A percentile compares a stretch with the other conserved stretches of the same genome.
Conservation (phyloP, 2,113 vertebrate species). For the Nyctibius bracteatus region DNA sequence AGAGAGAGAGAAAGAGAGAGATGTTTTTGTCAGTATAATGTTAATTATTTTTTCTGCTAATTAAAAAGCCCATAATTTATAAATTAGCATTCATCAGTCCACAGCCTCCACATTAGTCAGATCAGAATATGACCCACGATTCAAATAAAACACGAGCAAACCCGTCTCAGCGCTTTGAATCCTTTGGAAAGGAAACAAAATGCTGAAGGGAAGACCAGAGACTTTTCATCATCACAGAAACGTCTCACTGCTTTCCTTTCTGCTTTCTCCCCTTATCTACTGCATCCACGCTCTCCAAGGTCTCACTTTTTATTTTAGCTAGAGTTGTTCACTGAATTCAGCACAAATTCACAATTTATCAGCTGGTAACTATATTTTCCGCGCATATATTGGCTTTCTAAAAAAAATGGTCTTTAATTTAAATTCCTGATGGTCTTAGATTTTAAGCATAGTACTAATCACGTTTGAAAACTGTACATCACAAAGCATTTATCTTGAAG, state of each 20-base stretch:
- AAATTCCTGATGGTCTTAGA: background rate
- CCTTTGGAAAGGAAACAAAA: background rate
- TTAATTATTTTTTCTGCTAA: background rate
- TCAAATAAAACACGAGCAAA: background rate
- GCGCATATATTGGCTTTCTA: rapidly evolving
- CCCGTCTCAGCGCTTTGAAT: background rate
- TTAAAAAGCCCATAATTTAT: background rate
- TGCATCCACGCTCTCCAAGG: background rate
- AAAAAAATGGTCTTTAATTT: background rate
- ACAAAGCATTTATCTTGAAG: background rate
- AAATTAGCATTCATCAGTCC: background rate
- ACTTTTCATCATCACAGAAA: background rate
- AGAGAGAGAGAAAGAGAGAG: rapidly evolving
- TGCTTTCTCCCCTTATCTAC: background rate
- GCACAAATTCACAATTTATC: background rate
- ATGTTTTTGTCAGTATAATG: rapidly evolving
- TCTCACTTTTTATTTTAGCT: background rate
- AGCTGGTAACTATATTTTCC: background rate
- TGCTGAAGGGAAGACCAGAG: background rate
- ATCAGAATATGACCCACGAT: background rate
- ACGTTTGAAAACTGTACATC: background rate
- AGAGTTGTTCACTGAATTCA: background rate
- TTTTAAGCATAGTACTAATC: background rate
- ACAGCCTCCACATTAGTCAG: background rate
- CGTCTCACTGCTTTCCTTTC: background rate